phyloP scores from a whole-genome alignment of 2,888 invertebrate species.

The Synanthedon formicaeformis region DNA sequence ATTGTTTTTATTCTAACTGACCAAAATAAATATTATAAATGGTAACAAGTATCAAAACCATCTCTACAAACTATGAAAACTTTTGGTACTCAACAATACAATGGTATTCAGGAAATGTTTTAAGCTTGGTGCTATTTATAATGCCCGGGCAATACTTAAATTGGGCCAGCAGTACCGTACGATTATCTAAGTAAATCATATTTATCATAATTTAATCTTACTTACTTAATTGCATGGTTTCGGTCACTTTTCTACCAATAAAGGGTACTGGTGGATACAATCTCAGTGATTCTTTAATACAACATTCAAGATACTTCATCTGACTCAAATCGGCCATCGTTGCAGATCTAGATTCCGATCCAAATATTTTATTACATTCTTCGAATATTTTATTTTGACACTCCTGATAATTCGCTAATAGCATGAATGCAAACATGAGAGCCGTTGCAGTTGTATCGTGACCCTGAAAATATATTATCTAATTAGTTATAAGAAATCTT shows the following conservation, averaged over 20 bases:
- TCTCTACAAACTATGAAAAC: too few species aligned
- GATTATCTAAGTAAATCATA: too few species aligned
- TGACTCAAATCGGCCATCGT: slow-evolving; percentile 62
- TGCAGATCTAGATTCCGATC: slow-evolving; percentile 41
- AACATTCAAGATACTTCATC: slow-evolving; percentile 73
- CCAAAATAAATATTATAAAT: too few species aligned
- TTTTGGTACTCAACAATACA: too few species aligned
- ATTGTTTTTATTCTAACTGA: too few species aligned
- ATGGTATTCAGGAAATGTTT: too few species aligned
- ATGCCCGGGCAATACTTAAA: too few species aligned
- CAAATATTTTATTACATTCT: slow-evolving; percentile 60
- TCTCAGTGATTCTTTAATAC: slow-evolving; percentile 73
- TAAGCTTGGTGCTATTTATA: too few species aligned
- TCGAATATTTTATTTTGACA: slow-evolving; percentile 45
- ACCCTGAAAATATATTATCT: slow-evolving; percentile 33
- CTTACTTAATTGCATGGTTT: slow-evolving; percentile 66
- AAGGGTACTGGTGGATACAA: slow-evolving; percentile 73
- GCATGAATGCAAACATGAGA: slow-evolving; percentile 44
- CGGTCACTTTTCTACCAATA: slow-evolving; percentile 59
- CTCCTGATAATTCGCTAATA: slow-evolving; percentile 47
- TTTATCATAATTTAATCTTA: background rate
- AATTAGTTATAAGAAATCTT: background rate
- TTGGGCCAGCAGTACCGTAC: too few species aligned
- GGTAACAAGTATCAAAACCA: too few species aligned
- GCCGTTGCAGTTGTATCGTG: slow-evolving; percentile 63